These are phyloP conservation scores for Garrulus glandarius DNA, from an alignment of 2,797 vertebrate species.

Conservation along the genomic window DNA sequence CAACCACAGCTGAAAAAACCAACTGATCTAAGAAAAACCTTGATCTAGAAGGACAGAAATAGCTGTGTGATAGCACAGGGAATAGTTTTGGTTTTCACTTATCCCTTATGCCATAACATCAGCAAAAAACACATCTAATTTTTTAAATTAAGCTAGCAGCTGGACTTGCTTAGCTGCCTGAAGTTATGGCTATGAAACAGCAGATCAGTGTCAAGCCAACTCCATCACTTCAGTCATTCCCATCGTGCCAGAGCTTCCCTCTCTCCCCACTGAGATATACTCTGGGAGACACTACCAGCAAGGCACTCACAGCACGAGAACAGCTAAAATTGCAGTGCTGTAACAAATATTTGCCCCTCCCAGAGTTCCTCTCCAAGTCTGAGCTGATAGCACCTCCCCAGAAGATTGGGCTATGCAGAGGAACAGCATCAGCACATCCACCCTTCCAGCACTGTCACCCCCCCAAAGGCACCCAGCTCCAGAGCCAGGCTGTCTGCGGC, in stretches of 20 bases:
- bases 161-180: not conserved
- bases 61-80: not conserved
- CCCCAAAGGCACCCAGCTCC: not conserved
- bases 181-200: not conserved
- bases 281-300: not conserved
- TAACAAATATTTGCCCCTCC: not conserved
- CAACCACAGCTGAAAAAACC: not conserved
- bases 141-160: not conserved
- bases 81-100: not conserved
- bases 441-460: not conserved
- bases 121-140: not conserved
- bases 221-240: too few species aligned
- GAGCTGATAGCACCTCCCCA: not conserved
- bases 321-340: not conserved
- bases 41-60: not conserved
- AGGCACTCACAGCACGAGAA: not conserved
- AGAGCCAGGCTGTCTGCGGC: not conserved
- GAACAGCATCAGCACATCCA: accelerated
- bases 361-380: not conserved
- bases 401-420: accelerated
- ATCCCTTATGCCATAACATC: not conserved
- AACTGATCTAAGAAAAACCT: not conserved
- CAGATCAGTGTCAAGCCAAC: not conserved
- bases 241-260: not conserved
- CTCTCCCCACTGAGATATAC: not conserved